These are phyloP conservation scores for Oryzias celebensis DNA, from an alignment of 2,113 vertebrate genomes.

Conservation along the genomic window DNA sequence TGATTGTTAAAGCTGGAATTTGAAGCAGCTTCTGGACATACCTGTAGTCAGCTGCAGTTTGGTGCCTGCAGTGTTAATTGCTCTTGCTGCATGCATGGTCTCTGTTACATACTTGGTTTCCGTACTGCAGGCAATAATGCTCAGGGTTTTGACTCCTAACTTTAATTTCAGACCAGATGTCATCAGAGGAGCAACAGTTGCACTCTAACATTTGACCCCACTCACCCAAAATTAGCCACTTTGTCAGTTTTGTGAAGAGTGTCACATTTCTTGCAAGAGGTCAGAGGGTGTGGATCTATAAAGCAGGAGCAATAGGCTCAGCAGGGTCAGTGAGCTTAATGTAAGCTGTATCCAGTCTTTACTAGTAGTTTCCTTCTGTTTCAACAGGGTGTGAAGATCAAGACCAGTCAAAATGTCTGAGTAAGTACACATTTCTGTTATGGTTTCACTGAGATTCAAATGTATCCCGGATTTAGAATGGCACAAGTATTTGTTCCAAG, in stretches of 20 bases:
- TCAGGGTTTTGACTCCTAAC: conserved; percentile 1
- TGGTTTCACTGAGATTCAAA: not conserved
- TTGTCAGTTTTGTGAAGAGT: conserved; percentile 15
- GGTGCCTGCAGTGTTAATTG: conserved; percentile 32
- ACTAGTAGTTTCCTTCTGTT: conserved; percentile 33
- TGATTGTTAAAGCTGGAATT: not conserved
- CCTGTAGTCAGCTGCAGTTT: not conserved
- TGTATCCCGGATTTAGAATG: no score
- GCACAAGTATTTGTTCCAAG: no score
- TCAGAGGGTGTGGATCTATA: conserved; percentile 32
- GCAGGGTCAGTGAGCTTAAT: not conserved
- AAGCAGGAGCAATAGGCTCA: not conserved
- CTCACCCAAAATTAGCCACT: conserved; percentile 49
- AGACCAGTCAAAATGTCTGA: conserved; percentile 71
- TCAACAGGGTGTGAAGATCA: conserved; percentile 55
- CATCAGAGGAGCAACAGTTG: conserved; percentile 20
- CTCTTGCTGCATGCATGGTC: conserved; percentile 4
- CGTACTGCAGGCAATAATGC: conserved; percentile 14
- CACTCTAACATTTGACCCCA: conserved; percentile 12
- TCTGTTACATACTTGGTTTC: conserved; percentile 17
- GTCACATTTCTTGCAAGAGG: conserved; percentile 18
- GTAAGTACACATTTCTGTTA: conserved; percentile 58
- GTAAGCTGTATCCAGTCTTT: not conserved
- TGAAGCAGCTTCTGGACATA: not conserved
- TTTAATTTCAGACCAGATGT: conserved; percentile 28